Conservation (phyloP, 2,113 vertebrate species). For the Notechis scutatus region DNA sequence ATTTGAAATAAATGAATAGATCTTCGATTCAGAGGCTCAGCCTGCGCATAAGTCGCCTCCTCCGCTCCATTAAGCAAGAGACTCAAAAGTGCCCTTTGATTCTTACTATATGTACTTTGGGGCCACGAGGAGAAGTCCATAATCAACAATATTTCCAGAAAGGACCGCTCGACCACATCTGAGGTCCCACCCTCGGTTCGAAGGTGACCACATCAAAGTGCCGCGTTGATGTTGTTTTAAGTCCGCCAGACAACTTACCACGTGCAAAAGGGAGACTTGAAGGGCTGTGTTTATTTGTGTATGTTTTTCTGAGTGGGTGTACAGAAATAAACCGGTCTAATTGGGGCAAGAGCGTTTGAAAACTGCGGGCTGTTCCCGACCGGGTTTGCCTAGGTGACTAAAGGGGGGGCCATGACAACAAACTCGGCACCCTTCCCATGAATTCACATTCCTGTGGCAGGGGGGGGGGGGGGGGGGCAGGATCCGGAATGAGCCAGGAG, state of each 20-base stretch:
- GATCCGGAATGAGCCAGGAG: not conserved
- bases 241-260: not conserved
- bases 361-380: not conserved
- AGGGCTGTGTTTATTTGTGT: not conserved
- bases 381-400: not conserved
- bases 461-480: not conserved
- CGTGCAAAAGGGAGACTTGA: not conserved
- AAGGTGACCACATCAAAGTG: not conserved
- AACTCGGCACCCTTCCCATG: not conserved
- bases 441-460: no score
- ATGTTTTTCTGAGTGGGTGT: not conserved
- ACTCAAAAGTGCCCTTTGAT: slow-evolving; percentile 66
- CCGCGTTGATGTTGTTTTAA: not conserved
- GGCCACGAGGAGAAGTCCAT: slow-evolving; percentile 33
- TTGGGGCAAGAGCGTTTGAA: not conserved
- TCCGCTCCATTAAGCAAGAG: slow-evolving; percentile 38
- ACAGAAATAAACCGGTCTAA: not conserved
- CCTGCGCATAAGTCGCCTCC: not conserved
- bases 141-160: not conserved
- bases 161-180: not conserved
- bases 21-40: not conserved
- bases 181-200: not conserved
- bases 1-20: not conserved
- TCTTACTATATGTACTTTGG: slow-evolving; percentile 60
- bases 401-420: not conserved